Conservation (phyloP, 2,113 vertebrate species). For the Semicossyphus pulcher region DNA sequence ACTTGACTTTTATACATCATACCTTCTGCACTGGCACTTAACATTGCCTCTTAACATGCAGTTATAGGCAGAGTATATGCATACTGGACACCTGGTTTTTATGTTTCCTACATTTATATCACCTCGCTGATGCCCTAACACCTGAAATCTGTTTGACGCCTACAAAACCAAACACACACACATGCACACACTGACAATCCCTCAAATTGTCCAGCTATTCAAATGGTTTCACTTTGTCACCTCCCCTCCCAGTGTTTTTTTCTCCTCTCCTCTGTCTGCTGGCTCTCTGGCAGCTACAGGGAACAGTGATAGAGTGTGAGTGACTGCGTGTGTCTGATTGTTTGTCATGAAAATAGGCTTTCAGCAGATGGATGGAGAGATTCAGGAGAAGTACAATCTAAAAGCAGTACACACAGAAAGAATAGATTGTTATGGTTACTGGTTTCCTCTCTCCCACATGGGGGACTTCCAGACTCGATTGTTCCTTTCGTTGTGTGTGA, state of each 20-base stretch:
- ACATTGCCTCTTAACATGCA: no score
- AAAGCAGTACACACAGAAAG: slow-evolving; percentile 36
- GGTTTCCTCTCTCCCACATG: slow-evolving; percentile 22
- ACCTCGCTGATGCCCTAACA: neutral
- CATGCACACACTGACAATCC: neutral
- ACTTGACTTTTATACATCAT: neutral
- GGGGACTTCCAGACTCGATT: slow-evolving; percentile 11
- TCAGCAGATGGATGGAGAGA: slow-evolving; percentile 59
- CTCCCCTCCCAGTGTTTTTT: neutral
- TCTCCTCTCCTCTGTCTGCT: slow-evolving; percentile 6
- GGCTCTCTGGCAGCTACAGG: slow-evolving; percentile 36
- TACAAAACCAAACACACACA: neutral
- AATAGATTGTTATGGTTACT: slow-evolving; percentile 41
- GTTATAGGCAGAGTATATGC: no score
- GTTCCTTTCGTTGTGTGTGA: slow-evolving; percentile 13
- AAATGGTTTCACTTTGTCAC: slow-evolving; percentile 18
- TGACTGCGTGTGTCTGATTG: slow-evolving; percentile 41
- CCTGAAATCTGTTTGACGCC: neutral
- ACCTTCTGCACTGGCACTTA: no score
- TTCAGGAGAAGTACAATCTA: slow-evolving; percentile 56
- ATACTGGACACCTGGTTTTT: neutral
- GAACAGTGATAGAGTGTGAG: slow-evolving; percentile 38
- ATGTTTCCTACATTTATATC: neutral
- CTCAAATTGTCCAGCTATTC: neutral
- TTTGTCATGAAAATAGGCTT: slow-evolving; percentile 67